These are phyloP conservation scores for Squalus acanthias DNA, from an alignment of 2,797 vertebrate species.

Conservation along the genomic window DNA sequence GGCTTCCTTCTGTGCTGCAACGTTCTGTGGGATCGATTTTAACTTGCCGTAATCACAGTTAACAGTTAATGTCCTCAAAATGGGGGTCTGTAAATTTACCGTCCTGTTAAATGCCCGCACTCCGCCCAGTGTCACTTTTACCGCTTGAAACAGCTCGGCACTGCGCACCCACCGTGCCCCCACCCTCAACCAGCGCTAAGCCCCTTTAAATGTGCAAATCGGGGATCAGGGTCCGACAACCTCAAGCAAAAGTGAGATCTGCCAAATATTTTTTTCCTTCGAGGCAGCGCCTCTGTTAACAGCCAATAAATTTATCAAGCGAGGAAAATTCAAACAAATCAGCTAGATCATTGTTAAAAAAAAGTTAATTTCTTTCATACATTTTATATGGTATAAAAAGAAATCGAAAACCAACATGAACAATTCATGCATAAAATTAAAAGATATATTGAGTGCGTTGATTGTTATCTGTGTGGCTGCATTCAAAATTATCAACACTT, in stretches of 20 bases:
- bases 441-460: background rate
- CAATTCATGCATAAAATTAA: slow-evolving; percentile 31
- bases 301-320: background rate
- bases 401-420: background rate
- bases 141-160: too few relatives aligned
- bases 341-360: background rate
- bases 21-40: background rate
- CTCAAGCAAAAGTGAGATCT: background rate
- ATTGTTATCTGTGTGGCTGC: slow-evolving; percentile 6
- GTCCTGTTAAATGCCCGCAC: too few relatives aligned
- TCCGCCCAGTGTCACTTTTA: too few relatives aligned
- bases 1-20: background rate
- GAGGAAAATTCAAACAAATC: background rate
- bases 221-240: background rate
- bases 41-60: background rate
- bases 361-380: background rate
- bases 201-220: background rate
- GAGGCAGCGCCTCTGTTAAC: background rate
- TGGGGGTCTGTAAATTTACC: too few relatives aligned
- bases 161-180: too few relatives aligned
- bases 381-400: background rate
- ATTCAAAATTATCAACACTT: background rate
- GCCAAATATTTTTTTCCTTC: background rate
- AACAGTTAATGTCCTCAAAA: background rate
- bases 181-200: too few relatives aligned